A percentile compares a stretch with the other conserved stretches of the same genome.
These are phyloP conservation scores for Bombyx huttoni DNA, from an alignment of 2,888 invertebrate species.

Conservation along the genomic window DNA sequence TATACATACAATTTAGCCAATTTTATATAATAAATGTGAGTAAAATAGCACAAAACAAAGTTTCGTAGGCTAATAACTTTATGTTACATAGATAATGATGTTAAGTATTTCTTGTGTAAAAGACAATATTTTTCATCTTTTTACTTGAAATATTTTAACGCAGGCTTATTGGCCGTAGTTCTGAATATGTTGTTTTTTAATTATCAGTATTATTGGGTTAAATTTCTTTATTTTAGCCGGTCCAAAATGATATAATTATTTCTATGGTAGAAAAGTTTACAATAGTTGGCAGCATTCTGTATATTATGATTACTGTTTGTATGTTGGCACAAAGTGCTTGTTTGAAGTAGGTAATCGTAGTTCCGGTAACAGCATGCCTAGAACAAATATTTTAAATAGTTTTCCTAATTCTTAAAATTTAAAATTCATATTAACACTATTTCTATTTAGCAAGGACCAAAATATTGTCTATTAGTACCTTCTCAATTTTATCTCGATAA, in stretches of 20 bases:
- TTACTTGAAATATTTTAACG: background rate
- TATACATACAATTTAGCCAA: too few species aligned
- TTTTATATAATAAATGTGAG: background rate
- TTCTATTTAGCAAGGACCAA: conserved; percentile 51
- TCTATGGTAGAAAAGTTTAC: background rate
- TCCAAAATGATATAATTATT: conserved; percentile 6
- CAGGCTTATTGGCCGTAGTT: conserved; percentile 4
- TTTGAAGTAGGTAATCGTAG: conserved; percentile 1
- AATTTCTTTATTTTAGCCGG: conserved; percentile 7
- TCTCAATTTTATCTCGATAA: conserved; percentile 23
- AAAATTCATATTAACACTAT: conserved; percentile 18
- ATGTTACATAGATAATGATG: background rate
- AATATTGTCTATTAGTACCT: conserved; percentile 20
- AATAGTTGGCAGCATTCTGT: background rate
- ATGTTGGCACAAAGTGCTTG: conserved; percentile 10
- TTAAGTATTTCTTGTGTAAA: conserved; percentile 2
- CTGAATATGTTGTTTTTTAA: background rate
- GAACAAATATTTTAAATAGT: conserved; percentile 5
- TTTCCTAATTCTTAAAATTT: conserved; percentile 20
- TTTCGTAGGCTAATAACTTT: background rate
- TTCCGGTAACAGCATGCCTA: background rate
- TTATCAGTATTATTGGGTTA: background rate
- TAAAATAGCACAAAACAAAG: background rate
- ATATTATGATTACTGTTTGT: background rate
- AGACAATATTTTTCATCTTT: conserved; percentile 4